Evolutionary conservation across 2,113 vertebrate species (phyloP), one percentile per base, ranked within the genome.

Genomic region (Chrysemys picta): DNA sequence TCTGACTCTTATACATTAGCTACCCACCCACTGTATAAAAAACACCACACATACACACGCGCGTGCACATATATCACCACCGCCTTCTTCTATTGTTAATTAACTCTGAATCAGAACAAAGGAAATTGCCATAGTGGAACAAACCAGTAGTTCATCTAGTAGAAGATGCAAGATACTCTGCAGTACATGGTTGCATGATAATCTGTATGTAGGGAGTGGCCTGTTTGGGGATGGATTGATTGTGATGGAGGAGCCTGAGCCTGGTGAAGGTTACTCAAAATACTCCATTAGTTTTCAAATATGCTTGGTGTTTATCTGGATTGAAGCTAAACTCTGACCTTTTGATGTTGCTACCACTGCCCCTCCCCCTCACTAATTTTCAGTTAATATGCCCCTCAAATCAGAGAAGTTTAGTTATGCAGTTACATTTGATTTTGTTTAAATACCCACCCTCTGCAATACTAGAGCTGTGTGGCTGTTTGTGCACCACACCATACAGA

Each of bases 1-100:
- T 59, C 65, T 94, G 93, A 94, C 93, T 84, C 97, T 93, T 94
- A n/a, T 29, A 8, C 69, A 45, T 84, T 49, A 84, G 69, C 56
- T 82, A 62, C 54, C 49, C 84, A 12, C 87, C 42, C 42, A 59
- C 83, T 94, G 80, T 2, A 27, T 90, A 4, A 17, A 85, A 53
- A 8, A 50, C 82, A n/a, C 29, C 75, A n/a, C 53, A 7, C 42
- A 56, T 3, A 38, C 42, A 1, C 22, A 56, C 10, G 8, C 2
- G 19, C 7, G 17, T 4, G 52, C 19, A 53, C 3, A 53, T 54
- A 53, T 5, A 56, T 17, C 78, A 80, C 47, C 10, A 5, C 17
- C 50, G 2, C 25, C 45, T 49, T 27, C 45, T 25, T 29, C 22
- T 27, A 22, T 49, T 80, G 7, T 59, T 85, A 88, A 19, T 76